These are phyloP conservation scores for Lamproptera curius DNA, from an alignment of 2,888 invertebrate genomes.

Conservation along the genomic window DNA sequence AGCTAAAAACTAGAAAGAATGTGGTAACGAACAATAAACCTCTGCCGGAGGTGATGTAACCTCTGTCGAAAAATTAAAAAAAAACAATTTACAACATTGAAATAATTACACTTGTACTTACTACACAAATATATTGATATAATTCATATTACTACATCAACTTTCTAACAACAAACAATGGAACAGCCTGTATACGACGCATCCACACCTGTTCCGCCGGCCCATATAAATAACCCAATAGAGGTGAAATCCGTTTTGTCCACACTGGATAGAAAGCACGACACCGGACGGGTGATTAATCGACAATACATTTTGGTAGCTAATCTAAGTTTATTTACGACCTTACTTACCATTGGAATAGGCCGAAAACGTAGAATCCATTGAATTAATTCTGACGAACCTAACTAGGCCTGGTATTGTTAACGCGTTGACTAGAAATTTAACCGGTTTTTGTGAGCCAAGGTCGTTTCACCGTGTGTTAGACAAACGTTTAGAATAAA, in stretches of 20 bases:
- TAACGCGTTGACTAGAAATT: constrained; percentile 15
- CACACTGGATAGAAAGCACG: constrained; percentile 51
- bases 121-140: too few species aligned
- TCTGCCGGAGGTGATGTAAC: too few species aligned
- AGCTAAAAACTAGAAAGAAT: too few species aligned
- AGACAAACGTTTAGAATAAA: constrained; percentile 13
- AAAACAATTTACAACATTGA: too few species aligned
- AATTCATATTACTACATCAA: too few species aligned
- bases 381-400: constrained; percentile 23
- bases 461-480: constrained; percentile 17
- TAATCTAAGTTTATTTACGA: constrained; percentile 54
- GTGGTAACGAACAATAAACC: too few species aligned
- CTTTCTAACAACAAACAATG: constrained; percentile 9
- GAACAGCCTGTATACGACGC: constrained; percentile 42
- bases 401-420: constrained; percentile 35
- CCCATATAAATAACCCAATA: constrained; percentile 63
- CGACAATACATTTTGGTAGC: constrained; percentile 44
- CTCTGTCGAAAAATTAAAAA: too few species aligned
- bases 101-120: too few species aligned
- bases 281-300: constrained; percentile 37
- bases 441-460: constrained; percentile 18
- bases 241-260: constrained; percentile 68
- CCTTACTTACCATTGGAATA: constrained; percentile 27
- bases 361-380: neutral
- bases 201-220: constrained; percentile 54